Evolutionary conservation across 2,113 vertebrate species (phyloP), one percentile per base, ranked within the genome.

Genomic region (Plotosus lineatus): DNA sequence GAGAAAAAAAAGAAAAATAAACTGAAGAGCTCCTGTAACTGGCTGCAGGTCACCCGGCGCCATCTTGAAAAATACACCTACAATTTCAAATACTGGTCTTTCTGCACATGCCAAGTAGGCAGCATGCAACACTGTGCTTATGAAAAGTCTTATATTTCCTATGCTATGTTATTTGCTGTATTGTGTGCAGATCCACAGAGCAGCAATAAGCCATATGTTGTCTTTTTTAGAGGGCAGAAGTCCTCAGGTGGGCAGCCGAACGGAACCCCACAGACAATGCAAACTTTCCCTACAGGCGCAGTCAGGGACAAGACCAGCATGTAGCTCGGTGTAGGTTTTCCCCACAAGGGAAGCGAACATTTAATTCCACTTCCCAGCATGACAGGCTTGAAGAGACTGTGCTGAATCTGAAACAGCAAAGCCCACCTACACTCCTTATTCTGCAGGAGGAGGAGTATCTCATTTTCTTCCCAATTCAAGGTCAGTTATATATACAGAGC

Each of bases 301-400:
- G 56, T 78, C 69, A 78, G 76, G 51, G 77, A 58, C 77, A 84
- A 51, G 68, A 80, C 69, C 58, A n/a, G 31, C 86, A 65, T 38
- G 60, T 44, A 55, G 66, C 60, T 86, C 55, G 83, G 77, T 81
- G 83, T 78, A 53, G 85, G n/a, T n/a, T 86, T 84, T 66, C 61
- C 84, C 44, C 53, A 82, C 73, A 82, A 75, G 85, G 77, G 66
- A 77, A 83, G 75, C 81, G 81, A 74, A 66, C 74, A 83, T 46
- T 76, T 84, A 2, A 88, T 88, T 88, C 84, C 77, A 61, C 42
- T 44, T 77, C 87, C 31, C 87, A 90, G 86, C 63, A 26, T 88
- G 88, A 85, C 74, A 63, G 77, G 51, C 80, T 75, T 55, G 66
- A 50, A 69, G 51, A 63, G 79, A 84, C 46, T 77, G 71, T 33